These are phyloP conservation scores for Cylloceria caligata DNA, from an alignment of 2,888 invertebrate species.

Conservation along the genomic window DNA sequence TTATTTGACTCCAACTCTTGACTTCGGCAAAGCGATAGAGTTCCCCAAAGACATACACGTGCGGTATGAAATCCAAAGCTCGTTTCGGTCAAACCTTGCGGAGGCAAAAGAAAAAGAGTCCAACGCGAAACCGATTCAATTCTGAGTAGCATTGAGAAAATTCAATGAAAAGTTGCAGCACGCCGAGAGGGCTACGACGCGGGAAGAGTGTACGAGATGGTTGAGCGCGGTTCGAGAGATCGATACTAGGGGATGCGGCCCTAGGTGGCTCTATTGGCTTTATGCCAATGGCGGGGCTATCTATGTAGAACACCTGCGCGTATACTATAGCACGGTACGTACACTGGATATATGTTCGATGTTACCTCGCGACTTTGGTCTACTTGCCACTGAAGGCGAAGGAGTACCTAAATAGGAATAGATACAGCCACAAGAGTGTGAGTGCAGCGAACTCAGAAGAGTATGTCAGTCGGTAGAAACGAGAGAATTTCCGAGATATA, in stretches of 20 bases:
- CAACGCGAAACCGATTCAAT: constrained; percentile 61
- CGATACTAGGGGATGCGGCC: constrained; percentile 73
- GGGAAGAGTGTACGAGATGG: constrained; percentile 19
- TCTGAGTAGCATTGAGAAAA: constrained; percentile 61
- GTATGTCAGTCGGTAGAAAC: constrained; percentile 29
- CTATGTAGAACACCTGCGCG: constrained; percentile 83
- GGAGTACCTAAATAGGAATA: constrained; percentile 4
- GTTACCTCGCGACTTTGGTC: constrained; percentile 54
- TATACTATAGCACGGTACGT: constrained; percentile 62
- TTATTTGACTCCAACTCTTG: not conserved
- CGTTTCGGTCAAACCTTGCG: constrained; percentile 3
- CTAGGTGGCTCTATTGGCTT: constrained; percentile 82
- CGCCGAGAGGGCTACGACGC: constrained; percentile 11
- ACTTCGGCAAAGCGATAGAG: no score
- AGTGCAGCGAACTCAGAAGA: constrained; percentile 33
- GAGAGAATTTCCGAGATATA: constrained; percentile 53
- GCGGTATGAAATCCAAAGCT: constrained; percentile 3
- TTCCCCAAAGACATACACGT: not conserved
- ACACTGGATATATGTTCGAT: constrained; percentile 38
- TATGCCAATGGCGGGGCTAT: constrained; percentile 82
- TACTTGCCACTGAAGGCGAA: constrained; percentile 39
- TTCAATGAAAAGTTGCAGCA: constrained; percentile 69
- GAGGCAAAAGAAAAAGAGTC: constrained; percentile 34
- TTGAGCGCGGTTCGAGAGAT: constrained; percentile 57
- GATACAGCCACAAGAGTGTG: not conserved